These are phyloP conservation scores for Corythaixoides concolor DNA, from an alignment of 2,113 vertebrate genomes.

Conservation along the genomic window DNA sequence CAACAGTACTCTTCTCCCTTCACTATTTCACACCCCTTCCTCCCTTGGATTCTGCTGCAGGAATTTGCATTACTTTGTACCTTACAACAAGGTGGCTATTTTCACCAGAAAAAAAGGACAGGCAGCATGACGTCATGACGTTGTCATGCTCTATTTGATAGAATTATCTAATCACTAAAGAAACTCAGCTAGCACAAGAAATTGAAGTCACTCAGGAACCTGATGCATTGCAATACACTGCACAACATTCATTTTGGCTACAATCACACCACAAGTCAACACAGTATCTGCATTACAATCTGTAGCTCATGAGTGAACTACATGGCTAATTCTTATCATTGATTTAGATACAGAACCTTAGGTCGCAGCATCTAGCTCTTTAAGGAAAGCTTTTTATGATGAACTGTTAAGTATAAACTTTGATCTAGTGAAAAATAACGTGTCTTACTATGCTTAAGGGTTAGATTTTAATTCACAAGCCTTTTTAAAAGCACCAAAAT, in stretches of 20 bases:
- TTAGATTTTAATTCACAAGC: conserved; percentile 6
- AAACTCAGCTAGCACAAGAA: not conserved
- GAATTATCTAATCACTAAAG: not conserved
- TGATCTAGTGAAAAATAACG: not conserved
- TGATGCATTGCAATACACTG: not conserved
- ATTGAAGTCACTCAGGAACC: not conserved
- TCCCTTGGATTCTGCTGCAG: not conserved
- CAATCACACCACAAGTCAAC: not conserved
- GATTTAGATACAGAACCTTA: not conserved
- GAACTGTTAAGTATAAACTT: not conserved
- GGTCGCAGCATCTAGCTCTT: not conserved
- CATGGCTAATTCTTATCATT: not conserved
- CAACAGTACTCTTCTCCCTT: not conserved
- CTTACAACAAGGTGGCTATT: not conserved
- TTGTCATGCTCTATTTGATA: not conserved
- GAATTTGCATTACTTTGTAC: not conserved
- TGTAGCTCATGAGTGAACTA: not conserved
- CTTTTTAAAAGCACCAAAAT: not conserved
- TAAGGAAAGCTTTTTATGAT: not conserved
- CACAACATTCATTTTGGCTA: not conserved
- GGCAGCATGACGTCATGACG: not conserved
- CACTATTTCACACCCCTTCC: not conserved
- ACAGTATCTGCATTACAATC: not conserved
- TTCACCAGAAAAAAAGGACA: not conserved
- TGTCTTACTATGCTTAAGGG: not conserved